A percentile compares a stretch with the other conserved stretches of the same genome.
phyloP scores from a whole-genome alignment of 2,113 vertebrate genomes.

The Potamarius usumacintae region DNA sequence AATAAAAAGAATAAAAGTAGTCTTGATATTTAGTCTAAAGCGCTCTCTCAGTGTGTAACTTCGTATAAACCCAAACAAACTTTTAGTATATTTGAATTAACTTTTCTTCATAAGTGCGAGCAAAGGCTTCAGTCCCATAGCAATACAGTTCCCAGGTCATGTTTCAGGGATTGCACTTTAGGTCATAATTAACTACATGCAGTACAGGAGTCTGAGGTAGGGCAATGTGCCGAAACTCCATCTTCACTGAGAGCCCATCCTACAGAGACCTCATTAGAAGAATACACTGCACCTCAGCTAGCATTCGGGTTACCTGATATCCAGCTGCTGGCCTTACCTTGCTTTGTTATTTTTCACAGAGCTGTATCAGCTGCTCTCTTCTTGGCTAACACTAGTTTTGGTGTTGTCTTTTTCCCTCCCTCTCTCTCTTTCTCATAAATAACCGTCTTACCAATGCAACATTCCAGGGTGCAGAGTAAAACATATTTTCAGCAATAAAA shows the following conservation, averaged over 20 bases:
- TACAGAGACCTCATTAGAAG: conserved; percentile 44
- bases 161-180: not conserved
- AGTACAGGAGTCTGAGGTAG: not conserved
- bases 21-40: not conserved
- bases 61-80: not conserved
- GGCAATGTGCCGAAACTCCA: not conserved
- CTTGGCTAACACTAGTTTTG: not conserved
- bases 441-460: not conserved
- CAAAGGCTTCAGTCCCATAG: not conserved
- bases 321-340: conserved; percentile 10
- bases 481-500: not conserved
- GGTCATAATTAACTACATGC: conserved; percentile 16
- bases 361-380: not conserved
- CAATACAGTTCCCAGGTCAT: not conserved
- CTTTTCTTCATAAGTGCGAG: not conserved
- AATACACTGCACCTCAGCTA: conserved; percentile 8
- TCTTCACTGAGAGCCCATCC: conserved; percentile 12
- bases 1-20: not conserved
- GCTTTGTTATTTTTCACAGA: conserved; percentile 19
- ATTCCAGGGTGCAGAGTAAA: not conserved
- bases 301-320: conserved; percentile 2
- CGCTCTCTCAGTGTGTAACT: not conserved
- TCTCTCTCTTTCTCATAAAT: not conserved
- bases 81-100: not conserved
- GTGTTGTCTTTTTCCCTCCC: not conserved